Conservation (phyloP, 2,888 invertebrate genomes). For the Catocala fraxini region DNA sequence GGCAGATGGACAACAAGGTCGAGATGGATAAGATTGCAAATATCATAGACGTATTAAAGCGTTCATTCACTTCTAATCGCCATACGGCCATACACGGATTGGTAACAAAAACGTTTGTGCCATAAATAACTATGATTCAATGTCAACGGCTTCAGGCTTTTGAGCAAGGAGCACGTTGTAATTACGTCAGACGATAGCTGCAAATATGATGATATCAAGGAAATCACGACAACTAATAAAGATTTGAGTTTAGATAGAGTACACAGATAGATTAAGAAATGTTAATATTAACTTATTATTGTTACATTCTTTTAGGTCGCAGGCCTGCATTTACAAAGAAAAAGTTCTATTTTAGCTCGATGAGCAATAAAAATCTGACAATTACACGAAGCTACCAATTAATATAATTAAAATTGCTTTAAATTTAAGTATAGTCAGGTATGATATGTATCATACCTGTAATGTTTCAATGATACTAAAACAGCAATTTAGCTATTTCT, state of each 20-base stretch:
- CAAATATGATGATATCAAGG: conserved; percentile 26
- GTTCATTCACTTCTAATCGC: conserved; percentile 73
- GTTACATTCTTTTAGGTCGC: not conserved
- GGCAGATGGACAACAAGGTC: conserved; percentile 58
- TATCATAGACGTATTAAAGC: conserved; percentile 68
- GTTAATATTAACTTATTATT: not conserved
- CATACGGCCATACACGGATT: conserved; percentile 64
- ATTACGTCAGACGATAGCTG: conserved; percentile 58
- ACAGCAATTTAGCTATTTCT: too few relatives aligned
- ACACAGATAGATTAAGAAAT: not conserved
- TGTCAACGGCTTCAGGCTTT: conserved; percentile 70
- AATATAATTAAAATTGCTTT: too few relatives aligned
- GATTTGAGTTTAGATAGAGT: conserved; percentile 4
- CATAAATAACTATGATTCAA: conserved; percentile 84
- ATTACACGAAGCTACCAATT: too few relatives aligned
- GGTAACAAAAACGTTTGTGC: conserved; percentile 72
- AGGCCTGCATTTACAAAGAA: too few relatives aligned
- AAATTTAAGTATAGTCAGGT: too few relatives aligned
- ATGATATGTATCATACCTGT: too few relatives aligned
- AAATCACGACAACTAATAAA: conserved; percentile 7
- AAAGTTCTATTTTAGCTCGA: too few relatives aligned
- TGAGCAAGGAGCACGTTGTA: conserved; percentile 37
- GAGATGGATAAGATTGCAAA: conserved; percentile 51
- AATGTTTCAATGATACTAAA: too few relatives aligned
- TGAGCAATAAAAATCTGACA: too few relatives aligned